Percentiles rank a stretch among this genome's conserved stretches.
These are phyloP conservation scores for Drosophila merina DNA, from an alignment of 2,888 invertebrate genomes.

Conservation along the genomic window DNA sequence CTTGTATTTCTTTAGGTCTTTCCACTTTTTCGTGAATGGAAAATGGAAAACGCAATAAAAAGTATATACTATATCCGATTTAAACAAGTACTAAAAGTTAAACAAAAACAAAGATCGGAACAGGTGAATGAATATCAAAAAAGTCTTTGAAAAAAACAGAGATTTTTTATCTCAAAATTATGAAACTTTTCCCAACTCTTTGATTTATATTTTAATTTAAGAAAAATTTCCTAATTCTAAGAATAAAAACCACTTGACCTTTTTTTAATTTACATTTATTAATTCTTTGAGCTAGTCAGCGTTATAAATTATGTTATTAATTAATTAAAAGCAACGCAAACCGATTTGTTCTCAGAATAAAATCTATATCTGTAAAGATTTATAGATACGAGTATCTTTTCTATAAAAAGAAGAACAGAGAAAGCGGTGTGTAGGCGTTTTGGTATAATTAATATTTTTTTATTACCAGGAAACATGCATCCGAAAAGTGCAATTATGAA, in stretches of 20 bases:
- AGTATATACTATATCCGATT: slow-evolving; percentile 36
- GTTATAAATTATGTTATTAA: slow-evolving; percentile 50
- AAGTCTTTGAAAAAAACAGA: not conserved
- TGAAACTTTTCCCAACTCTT: slow-evolving; percentile 46
- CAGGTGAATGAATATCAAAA: slow-evolving; percentile 30
- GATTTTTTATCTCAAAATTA: slow-evolving; percentile 19
- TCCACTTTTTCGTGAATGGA: slow-evolving; percentile 52
- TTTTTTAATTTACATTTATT: slow-evolving; percentile 42
- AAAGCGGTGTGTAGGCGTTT: slow-evolving; percentile 49
- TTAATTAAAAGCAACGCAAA: slow-evolving; percentile 53
- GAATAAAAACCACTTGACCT: slow-evolving; percentile 47
- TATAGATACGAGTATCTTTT: slow-evolving; percentile 21
- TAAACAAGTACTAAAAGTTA: slow-evolving; percentile 19
- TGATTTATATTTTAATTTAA: slow-evolving; percentile 54
- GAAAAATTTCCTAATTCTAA: slow-evolving; percentile 45
- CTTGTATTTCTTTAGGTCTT: slow-evolving; percentile 30
- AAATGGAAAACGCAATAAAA: slow-evolving; percentile 56
- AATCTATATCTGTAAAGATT: not conserved
- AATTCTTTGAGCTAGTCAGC: slow-evolving; percentile 38
- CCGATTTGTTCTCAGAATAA: slow-evolving; percentile 53
- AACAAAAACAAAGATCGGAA: slow-evolving; percentile 16
- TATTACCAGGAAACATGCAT: slow-evolving; percentile 27
- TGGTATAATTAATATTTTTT: slow-evolving; percentile 39
- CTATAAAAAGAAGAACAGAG: slow-evolving; percentile 6
- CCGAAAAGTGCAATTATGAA: slow-evolving; percentile 44